Percentiles rank a stretch among this genome's conserved stretches.
Conservation (phyloP, 2,113 vertebrate genomes). For the Lycaon pictus region DNA sequence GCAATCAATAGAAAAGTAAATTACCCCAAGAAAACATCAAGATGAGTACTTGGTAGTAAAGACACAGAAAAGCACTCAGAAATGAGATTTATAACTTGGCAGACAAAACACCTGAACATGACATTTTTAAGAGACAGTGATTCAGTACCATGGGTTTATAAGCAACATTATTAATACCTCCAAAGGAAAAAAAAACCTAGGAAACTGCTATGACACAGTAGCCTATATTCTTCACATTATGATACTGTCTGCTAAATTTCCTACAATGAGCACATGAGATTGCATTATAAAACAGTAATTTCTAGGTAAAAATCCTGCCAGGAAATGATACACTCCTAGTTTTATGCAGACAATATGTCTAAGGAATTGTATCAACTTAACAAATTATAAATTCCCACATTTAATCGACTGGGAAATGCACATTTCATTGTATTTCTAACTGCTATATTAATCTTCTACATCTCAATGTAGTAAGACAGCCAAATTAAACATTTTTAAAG, state of each 20-base stretch:
- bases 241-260: constrained; percentile 73
- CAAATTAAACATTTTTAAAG: constrained; percentile 83
- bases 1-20: constrained; percentile 68
- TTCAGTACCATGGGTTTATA: not conserved
- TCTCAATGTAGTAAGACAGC: constrained; percentile 68
- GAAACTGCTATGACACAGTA: constrained; percentile 31
- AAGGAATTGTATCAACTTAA: constrained; percentile 78
- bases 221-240: constrained; percentile 69
- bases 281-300: constrained; percentile 79
- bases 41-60: constrained; percentile 34
- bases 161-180: constrained; percentile 58
- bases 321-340: constrained; percentile 72
- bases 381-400: constrained; percentile 80
- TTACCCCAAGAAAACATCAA: constrained; percentile 14
- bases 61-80: not conserved
- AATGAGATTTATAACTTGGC: constrained; percentile 27
- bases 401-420: constrained; percentile 66
- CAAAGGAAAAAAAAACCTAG: constrained; percentile 64
- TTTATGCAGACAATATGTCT: constrained; percentile 77
- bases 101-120: constrained; percentile 52
- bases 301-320: constrained; percentile 79
- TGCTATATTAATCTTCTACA: constrained; percentile 57
- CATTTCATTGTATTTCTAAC: constrained; percentile 81
- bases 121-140: constrained; percentile 61
- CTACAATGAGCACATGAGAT: constrained; percentile 76